Evolutionary conservation across 1,140 invertebrate species (phyloP), one percentile per base, ranked within the genome.

Genomic region (Callitettix versicolor): DNA sequence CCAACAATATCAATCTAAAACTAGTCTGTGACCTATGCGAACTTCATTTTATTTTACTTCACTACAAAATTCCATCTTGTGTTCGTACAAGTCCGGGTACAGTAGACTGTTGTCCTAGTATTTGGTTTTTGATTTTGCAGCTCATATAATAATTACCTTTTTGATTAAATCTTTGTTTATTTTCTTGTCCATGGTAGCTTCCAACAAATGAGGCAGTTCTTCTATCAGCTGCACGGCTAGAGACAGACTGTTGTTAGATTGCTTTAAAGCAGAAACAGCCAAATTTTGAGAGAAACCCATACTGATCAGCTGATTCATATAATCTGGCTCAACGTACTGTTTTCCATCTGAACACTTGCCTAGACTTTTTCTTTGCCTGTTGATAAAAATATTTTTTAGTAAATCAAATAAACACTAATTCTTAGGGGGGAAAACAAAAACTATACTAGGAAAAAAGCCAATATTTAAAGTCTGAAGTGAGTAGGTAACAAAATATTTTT

Each of bases 261-360:
- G 74, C 56, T 75, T 71, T 17, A 88, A 66, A 1, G 85, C 84
- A 9, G 69, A 58, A 0, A 72, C 63, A 1, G 81, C 76, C 11
- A 76, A 64, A 5, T 72, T 68, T 3, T 72, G 71, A 9, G 72
- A 60, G 69, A 73, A 88, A 0, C 85, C 84, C 85, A 88, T 86
- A 30, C 73, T 73, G 22, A 75, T 68, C 20, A 86, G 58, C 44
- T 74, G 75, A 58, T 78, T 73, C 24, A 80, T 72, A 47, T 72
- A 71, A 17, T 70, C 64, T 12, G 73, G 68, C 61, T 77, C 74
- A 1, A 81, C 72, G 58, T 75, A 76, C 54, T 74, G 70, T 48
- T 70, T 67, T 6, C 72, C 72, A 60, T 76, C 71, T 1, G 55
- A 64, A 59, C 73, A 76, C 41, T 63, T 63, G 12, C 75, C 74